A percentile compares a stretch with the other conserved stretches of the same genome.
Evolutionary conservation across 2,113 vertebrate genomes (phyloP).

Genomic region (Coryphaenoides rupestris): DNA sequence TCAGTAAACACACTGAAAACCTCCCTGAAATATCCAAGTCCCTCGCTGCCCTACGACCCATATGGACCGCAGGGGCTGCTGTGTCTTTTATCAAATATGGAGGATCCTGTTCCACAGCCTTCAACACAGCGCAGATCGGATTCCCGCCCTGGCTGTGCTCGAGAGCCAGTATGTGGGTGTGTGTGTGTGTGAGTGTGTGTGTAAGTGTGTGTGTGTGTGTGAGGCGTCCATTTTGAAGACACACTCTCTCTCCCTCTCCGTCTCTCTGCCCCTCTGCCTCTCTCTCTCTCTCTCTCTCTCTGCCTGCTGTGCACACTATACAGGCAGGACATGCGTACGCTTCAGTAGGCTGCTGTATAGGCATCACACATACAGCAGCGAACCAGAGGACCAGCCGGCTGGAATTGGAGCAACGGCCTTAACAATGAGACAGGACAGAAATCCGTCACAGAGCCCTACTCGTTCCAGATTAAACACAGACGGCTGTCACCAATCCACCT

Average conservation of each 20-base stretch:
- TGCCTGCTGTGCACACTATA: conserved; percentile 40
- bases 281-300: conserved; percentile 19
- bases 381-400: conserved; percentile 46
- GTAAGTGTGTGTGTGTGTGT: conserved; percentile 44
- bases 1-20: conserved; percentile 40
- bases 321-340: conserved; percentile 45
- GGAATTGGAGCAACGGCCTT: conserved; percentile 52
- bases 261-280: conserved; percentile 15
- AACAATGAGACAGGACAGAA: conserved; percentile 29
- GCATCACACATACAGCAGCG: conserved; percentile 49
- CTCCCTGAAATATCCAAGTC: conserved; percentile 34
- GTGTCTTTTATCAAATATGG: conserved; percentile 34
- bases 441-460: conserved; percentile 52
- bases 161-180: conserved; percentile 43
- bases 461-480: conserved; percentile 8
- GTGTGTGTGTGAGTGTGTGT: conserved; percentile 39
- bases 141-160: conserved; percentile 44
- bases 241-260: conserved; percentile 13
- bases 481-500: background rate
- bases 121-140: conserved; percentile 45
- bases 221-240: conserved; percentile 69
- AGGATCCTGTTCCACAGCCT: conserved; percentile 32
- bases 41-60: conserved; percentile 18
- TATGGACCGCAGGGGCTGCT: conserved; percentile 10
- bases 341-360: conserved; percentile 45